Conservation (phyloP, 2,797 vertebrate genomes). For the Sebastes itinus region DNA sequence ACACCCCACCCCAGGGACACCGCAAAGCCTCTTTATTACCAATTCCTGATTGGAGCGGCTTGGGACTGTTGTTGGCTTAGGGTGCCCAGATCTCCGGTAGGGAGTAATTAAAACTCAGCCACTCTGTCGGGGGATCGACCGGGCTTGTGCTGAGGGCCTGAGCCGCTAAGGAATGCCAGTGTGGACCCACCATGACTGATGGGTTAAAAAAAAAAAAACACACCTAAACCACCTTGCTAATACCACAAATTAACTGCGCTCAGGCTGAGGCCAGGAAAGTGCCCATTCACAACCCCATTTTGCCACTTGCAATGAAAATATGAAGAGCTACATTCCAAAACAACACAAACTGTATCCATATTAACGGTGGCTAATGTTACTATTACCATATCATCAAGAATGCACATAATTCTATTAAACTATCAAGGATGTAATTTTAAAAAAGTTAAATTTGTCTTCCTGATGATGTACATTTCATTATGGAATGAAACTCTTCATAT, state of each 20-base stretch:
- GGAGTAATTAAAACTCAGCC: constrained; percentile 77
- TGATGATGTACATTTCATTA: background rate
- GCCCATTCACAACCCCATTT: constrained; percentile 18
- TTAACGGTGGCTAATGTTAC: background rate
- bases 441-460: background rate
- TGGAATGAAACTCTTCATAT: constrained; percentile 10
- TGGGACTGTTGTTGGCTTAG: constrained; percentile 76
- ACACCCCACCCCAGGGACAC: constrained; percentile 49
- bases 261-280: constrained; percentile 16
- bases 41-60: constrained; percentile 75
- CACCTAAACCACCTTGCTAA: constrained; percentile 41
- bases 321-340: constrained; percentile 26
- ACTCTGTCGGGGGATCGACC: constrained; percentile 52
- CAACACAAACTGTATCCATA: background rate
- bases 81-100: constrained; percentile 65
- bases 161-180: constrained; percentile 80
- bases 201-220: constrained; percentile 18
- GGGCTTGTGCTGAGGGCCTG: constrained; percentile 65
- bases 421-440: background rate
- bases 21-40: constrained; percentile 77
- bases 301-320: background rate
- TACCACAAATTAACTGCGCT: constrained; percentile 34
- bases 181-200: constrained; percentile 56
- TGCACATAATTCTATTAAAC: background rate
- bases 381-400: background rate